These are phyloP conservation scores for Megaceryle alcyon DNA, from an alignment of 2,797 vertebrate genomes.

Conservation along the genomic window DNA sequence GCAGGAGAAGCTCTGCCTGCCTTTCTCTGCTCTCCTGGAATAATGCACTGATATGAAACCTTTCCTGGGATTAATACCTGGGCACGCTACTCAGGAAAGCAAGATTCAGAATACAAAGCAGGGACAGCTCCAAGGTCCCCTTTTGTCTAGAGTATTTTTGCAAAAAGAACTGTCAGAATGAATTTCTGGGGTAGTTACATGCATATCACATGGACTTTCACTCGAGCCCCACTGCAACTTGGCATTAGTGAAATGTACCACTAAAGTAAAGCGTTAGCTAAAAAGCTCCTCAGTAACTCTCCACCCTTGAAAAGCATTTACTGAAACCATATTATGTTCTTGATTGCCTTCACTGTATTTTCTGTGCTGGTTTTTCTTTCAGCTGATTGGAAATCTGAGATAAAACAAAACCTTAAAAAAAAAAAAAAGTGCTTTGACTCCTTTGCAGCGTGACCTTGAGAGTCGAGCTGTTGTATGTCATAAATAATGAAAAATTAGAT, in stretches of 20 bases:
- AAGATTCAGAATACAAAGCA: neutral
- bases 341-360: slow-evolving; percentile 40
- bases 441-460: slow-evolving; percentile 49
- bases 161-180: slow-evolving; percentile 20
- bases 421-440: neutral
- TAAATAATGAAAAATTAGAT: slow-evolving; percentile 58
- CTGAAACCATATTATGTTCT: neutral
- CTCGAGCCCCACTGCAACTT: neutral
- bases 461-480: slow-evolving; percentile 11
- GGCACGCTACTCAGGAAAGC: neutral
- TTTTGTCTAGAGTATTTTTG: neutral
- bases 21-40: neutral
- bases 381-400: slow-evolving; percentile 48
- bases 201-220: neutral
- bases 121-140: slow-evolving; percentile 12
- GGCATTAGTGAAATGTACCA: slow-evolving; percentile 60
- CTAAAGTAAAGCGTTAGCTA: slow-evolving; percentile 43
- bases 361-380: neutral
- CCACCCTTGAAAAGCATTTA: slow-evolving; percentile 49
- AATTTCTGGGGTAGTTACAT: slow-evolving; percentile 46
- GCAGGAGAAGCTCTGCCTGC: neutral
- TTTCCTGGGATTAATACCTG: neutral
- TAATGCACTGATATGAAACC: neutral
- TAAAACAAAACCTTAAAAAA: neutral
- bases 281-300: slow-evolving; percentile 35